A percentile compares a stretch with the other conserved stretches of the same genome.
These are phyloP conservation scores for Opisthocomus hoazin DNA, from an alignment of 2,113 vertebrate species.

Conservation along the genomic window DNA sequence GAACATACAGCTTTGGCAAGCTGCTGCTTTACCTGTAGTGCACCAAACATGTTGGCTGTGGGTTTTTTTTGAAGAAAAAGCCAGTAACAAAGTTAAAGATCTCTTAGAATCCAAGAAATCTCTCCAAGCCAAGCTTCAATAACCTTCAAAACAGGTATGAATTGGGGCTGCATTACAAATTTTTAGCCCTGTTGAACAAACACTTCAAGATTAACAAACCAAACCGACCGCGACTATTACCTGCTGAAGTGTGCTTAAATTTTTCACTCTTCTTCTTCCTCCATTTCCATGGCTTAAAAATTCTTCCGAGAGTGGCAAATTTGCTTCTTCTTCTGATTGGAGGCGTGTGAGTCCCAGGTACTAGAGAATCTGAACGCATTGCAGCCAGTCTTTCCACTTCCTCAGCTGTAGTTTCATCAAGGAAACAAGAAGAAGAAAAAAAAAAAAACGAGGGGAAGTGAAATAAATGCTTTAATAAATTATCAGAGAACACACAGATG, in stretches of 20 bases:
- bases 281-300: constrained; percentile 99
- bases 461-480: constrained; percentile 23
- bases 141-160: neutral
- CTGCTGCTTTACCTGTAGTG: neutral
- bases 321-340: constrained; percentile 93
- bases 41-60: neutral
- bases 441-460: neutral
- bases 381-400: constrained; percentile 95
- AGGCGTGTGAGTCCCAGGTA: constrained; percentile 91
- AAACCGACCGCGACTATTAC: constrained; percentile 28
- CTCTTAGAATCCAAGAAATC: neutral
- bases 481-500: constrained; percentile 26
- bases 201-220: neutral
- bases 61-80: neutral
- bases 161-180: neutral
- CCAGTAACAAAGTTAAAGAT: neutral
- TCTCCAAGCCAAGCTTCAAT: neutral
- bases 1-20: neutral
- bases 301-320: constrained; percentile 89
- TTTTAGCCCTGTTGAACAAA: neutral
- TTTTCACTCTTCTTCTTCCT: constrained; percentile 99
- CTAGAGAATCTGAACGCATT: constrained; percentile 91
- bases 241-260: constrained; percentile 97
- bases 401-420: constrained; percentile 79
- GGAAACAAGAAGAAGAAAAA: neutral